Conservation (phyloP, 2,888 invertebrate species). For the Brassicogethes aeneus region DNA sequence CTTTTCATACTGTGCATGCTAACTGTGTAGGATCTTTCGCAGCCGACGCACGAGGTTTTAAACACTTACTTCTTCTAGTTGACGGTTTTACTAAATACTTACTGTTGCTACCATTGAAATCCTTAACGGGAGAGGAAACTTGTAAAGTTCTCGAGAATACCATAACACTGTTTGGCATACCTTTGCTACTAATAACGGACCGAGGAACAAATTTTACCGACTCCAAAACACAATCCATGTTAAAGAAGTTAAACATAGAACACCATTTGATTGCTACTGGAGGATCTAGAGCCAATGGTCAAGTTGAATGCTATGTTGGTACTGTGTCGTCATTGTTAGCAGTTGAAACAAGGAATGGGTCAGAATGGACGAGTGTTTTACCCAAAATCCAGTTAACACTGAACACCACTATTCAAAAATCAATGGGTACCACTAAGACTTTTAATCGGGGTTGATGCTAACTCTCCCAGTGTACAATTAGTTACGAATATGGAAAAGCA, state of each 20-base stretch:
- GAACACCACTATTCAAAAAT: constrained; percentile 2
- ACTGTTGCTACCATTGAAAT: neutral
- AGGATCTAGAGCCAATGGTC: too few species aligned
- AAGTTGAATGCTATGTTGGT: too few species aligned
- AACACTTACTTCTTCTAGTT: neutral
- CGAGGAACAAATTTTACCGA: too few species aligned
- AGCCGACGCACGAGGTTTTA: neutral
- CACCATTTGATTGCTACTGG: too few species aligned
- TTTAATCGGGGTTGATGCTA: neutral
- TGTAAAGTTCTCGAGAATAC: neutral
- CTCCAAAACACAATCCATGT: too few species aligned
- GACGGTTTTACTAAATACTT: neutral
- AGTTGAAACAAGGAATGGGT: too few species aligned
- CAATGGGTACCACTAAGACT: neutral
- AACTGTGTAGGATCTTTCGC: neutral
- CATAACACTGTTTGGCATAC: too few species aligned
- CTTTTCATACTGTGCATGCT: neutral
- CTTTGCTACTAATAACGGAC: too few species aligned
- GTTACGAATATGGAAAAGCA: neutral
- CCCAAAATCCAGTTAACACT: neutral
- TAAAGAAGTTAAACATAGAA: too few species aligned
- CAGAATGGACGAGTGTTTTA: too few species aligned
- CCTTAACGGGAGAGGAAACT: neutral
- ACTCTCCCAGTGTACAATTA: neutral
- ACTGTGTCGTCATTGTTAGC: too few species aligned